Evolutionary conservation across 2,797 vertebrate species (phyloP).

Genomic region (Chelon auratus): DNA sequence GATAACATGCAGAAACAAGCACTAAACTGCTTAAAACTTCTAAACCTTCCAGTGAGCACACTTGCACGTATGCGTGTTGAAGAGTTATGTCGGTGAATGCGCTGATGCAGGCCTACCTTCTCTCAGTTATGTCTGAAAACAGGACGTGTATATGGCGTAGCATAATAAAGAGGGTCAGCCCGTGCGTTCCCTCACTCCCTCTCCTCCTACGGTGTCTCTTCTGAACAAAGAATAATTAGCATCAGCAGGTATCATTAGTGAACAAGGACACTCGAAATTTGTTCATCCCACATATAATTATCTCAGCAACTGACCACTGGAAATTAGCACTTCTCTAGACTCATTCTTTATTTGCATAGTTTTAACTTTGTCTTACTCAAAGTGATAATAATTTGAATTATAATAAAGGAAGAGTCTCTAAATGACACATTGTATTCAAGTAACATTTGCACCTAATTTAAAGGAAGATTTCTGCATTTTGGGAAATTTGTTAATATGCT

Average conservation of each 20-base stretch:
- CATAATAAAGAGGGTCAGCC: neutral
- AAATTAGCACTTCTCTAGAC: neutral
- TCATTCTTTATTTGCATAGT: neutral
- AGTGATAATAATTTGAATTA: neutral
- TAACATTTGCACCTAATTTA: neutral
- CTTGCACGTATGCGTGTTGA: neutral
- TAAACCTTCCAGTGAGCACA: neutral
- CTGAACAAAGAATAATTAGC: conserved; percentile 12
- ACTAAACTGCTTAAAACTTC: neutral
- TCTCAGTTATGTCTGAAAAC: conserved; percentile 15
- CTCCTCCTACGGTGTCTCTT: neutral
- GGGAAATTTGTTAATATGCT: neutral
- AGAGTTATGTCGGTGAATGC: neutral
- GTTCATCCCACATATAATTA: conserved; percentile 15
- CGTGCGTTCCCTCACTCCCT: neutral
- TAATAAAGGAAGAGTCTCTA: neutral
- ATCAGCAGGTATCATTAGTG: conserved; percentile 1
- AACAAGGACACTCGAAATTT: conserved; percentile 17
- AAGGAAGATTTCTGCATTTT: neutral
- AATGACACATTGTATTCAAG: neutral
- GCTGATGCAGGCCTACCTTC: neutral
- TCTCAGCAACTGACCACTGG: conserved; percentile 1
- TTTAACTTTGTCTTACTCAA: neutral
- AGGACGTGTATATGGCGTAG: neutral
- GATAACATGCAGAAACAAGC: conserved; percentile 7